Percentiles rank a stretch among this genome's conserved stretches.
Evolutionary conservation across 2,888 invertebrate genomes (phyloP).

Genomic region (Andrena praecox): DNA sequence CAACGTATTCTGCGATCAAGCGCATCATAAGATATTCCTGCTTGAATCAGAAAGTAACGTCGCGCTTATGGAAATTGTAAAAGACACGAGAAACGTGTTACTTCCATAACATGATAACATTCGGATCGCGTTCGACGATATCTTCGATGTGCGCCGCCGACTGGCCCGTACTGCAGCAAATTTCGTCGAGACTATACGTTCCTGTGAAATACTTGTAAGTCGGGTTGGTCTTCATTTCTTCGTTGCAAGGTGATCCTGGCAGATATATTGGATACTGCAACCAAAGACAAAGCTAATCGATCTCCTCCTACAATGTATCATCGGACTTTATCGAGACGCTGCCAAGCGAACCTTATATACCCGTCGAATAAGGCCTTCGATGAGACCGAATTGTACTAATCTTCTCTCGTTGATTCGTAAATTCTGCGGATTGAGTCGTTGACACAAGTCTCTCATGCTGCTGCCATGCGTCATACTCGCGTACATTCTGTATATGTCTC

Average conservation of each 20-base stretch:
- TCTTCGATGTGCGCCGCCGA: conserved; percentile 92
- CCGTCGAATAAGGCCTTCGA: conserved; percentile 93
- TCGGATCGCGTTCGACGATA: conserved; percentile 93
- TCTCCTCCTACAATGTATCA: not conserved
- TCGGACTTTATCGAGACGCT: not conserved
- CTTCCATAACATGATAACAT: conserved; percentile 93
- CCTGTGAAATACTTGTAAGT: conserved; percentile 91
- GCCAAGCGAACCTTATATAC: conserved; percentile 89
- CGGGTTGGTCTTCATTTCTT: conserved; percentile 82
- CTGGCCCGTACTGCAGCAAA: conserved; percentile 93
- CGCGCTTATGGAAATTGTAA: conserved; percentile 56
- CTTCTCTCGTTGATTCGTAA: conserved; percentile 92
- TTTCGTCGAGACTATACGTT: conserved; percentile 93
- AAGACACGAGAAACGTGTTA: conserved; percentile 78
- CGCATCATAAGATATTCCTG: conserved; percentile 12
- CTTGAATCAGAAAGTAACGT: not conserved
- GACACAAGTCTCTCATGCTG: conserved; percentile 91
- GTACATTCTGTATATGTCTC: conserved; percentile 91
- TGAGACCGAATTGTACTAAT: conserved; percentile 94
- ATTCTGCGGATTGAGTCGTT: conserved; percentile 90
- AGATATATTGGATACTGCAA: conserved; percentile 83
- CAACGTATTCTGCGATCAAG: conserved; percentile 17
- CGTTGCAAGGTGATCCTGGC: conserved; percentile 73
- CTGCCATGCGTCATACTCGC: conserved; percentile 92
- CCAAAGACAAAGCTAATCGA: conserved; percentile 15